These are phyloP conservation scores for Nemoura dubitans DNA, from an alignment of 2,888 invertebrate species.

Conservation along the genomic window DNA sequence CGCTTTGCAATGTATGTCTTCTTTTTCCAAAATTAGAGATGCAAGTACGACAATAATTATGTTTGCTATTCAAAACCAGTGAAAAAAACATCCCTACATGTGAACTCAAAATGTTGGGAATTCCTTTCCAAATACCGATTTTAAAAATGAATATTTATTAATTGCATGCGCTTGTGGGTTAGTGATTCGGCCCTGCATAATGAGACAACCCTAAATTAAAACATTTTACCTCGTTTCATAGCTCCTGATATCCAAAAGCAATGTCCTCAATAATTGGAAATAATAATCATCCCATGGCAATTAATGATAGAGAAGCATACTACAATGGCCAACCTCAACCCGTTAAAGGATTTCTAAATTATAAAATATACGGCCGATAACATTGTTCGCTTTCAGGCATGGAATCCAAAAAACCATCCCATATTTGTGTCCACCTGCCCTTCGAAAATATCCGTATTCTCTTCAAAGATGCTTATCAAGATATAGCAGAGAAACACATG, in stretches of 20 bases:
- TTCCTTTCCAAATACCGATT: not conserved
- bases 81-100: not conserved
- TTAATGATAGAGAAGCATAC: not conserved
- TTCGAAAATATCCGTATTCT: conserved; percentile 15
- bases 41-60: not conserved
- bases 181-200: not conserved
- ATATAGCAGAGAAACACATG: not conserved
- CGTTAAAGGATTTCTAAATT: not conserved
- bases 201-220: not conserved
- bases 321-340: not conserved
- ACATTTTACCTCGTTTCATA: not conserved
- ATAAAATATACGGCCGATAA: not conserved
- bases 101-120: not conserved
- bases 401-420: not conserved
- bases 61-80: not conserved
- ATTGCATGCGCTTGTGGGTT: not conserved
- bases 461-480: conserved; percentile 16
- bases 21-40: not conserved
- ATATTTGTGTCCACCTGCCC: conserved; percentile 15
- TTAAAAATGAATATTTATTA: not conserved
- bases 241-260: not conserved
- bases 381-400: not conserved
- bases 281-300: conserved; percentile 2
- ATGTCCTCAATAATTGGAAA: conserved; percentile 7
- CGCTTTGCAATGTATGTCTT: not conserved